phyloP scores from a whole-genome alignment of 2,888 invertebrate genomes.

The Cryptocephalus moraei region DNA sequence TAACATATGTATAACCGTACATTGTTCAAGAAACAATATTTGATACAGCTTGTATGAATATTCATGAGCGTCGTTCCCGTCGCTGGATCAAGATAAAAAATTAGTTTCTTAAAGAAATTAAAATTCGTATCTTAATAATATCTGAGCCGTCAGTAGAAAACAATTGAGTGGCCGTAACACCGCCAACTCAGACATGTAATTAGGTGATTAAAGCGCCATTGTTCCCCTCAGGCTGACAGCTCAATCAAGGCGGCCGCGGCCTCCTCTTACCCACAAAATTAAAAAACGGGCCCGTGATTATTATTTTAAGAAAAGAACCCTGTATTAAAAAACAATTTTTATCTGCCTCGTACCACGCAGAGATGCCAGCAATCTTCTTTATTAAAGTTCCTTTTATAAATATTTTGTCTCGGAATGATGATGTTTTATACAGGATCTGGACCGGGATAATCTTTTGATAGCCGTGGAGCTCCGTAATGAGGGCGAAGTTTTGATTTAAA shows the following conservation, averaged over 20 bases:
- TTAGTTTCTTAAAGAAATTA: slow-evolving; percentile 16
- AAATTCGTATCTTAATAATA: slow-evolving; percentile 19
- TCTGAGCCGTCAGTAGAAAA: slow-evolving; percentile 18
- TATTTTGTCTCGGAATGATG: neutral
- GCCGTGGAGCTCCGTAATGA: too few relatives aligned
- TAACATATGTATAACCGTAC: too few relatives aligned
- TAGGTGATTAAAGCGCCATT: slow-evolving; percentile 39
- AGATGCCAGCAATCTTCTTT: slow-evolving; percentile 6
- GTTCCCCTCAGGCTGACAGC: slow-evolving; percentile 37
- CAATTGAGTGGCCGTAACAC: slow-evolving; percentile 32
- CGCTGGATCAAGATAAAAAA: slow-evolving; percentile 7
- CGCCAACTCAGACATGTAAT: slow-evolving; percentile 36
- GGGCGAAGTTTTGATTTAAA: too few relatives aligned
- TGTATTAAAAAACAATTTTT: slow-evolving; percentile 38
- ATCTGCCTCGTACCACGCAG: slow-evolving; percentile 23
- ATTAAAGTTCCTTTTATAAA: neutral
- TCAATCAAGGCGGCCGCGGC: slow-evolving; percentile 31
- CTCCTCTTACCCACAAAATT: slow-evolving; percentile 29
- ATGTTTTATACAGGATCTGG: too few relatives aligned
- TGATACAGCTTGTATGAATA: slow-evolving; percentile 1
- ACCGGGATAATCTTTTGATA: too few relatives aligned
- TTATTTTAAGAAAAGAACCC: slow-evolving; percentile 33
- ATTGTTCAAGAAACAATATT: too few relatives aligned
- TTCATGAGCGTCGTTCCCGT: slow-evolving; percentile 11
- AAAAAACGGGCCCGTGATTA: slow-evolving; percentile 26